Evolutionary conservation across 2,797 vertebrate species (phyloP).

Genomic region (Pelobates cultripes): DNA sequence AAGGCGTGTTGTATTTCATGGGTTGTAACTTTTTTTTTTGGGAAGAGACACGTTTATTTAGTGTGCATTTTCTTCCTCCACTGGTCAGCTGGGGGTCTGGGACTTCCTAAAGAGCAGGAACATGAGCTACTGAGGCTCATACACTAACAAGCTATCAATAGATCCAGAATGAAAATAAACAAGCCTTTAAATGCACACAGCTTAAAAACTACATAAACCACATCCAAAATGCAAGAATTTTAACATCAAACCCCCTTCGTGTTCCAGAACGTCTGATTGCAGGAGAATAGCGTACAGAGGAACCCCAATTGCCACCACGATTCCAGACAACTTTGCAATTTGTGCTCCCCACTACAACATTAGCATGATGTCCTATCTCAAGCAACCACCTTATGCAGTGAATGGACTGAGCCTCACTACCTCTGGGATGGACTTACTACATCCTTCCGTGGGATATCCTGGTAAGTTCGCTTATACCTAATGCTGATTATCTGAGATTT

Average conservation of each 20-base stretch:
- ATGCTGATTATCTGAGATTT: too few species aligned
- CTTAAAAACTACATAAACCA: neutral
- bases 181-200: constrained; percentile 60
- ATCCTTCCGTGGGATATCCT: constrained; percentile 96
- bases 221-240: too few species aligned
- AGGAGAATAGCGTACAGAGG: constrained; percentile 1
- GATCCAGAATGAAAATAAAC: neutral
- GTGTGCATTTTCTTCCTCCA: constrained; percentile 70
- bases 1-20: constrained; percentile 77
- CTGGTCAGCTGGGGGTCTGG: constrained; percentile 73
- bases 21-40: constrained; percentile 69
- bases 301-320: constrained; percentile 11
- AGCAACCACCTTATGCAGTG: constrained; percentile 99
- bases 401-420: constrained; percentile 97
- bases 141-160: constrained; percentile 59
- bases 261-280: constrained; percentile 56
- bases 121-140: constrained; percentile 62
- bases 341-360: constrained; percentile 82
- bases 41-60: constrained; percentile 73
- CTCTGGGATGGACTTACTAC: constrained; percentile 96
- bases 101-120: constrained; percentile 71
- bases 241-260: constrained; percentile 3
- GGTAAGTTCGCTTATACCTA: constrained; percentile 74
- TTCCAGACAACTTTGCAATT: constrained; percentile 38
- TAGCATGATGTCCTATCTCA: constrained; percentile 99